These are phyloP conservation scores for Agrochola litura DNA, from an alignment of 2,888 invertebrate species.

Conservation along the genomic window DNA sequence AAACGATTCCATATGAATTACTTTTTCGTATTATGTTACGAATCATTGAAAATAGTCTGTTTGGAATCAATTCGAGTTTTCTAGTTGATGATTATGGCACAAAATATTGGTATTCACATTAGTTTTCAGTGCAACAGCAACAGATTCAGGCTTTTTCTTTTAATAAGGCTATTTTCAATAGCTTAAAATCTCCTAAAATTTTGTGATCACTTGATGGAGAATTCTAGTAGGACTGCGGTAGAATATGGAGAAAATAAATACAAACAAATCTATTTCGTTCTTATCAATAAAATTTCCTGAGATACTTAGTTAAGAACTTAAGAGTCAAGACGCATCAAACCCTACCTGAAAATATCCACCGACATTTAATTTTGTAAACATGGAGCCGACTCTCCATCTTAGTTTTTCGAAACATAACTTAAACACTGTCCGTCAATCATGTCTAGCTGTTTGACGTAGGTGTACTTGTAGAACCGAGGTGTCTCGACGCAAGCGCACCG, in stretches of 20 bases:
- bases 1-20: conserved; percentile 59
- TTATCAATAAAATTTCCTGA: not conserved
- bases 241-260: not conserved
- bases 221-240: not conserved
- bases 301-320: not conserved
- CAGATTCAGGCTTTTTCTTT: not conserved
- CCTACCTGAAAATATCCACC: conserved; percentile 11
- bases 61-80: conserved; percentile 27
- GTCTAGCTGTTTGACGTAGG: conserved; percentile 39
- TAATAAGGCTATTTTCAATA: not conserved
- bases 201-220: not conserved
- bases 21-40: conserved; percentile 52
- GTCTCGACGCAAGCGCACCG: conserved; percentile 46
- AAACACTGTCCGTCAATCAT: conserved; percentile 49
- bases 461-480: conserved; percentile 46
- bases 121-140: not conserved
- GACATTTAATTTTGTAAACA: conserved; percentile 12
- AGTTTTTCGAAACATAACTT: conserved; percentile 29
- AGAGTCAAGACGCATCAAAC: not conserved
- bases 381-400: not conserved
- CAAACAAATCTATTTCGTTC: not conserved
- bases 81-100: not conserved
- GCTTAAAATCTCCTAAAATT: not conserved
- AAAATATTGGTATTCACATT: not conserved
- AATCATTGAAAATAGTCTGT: conserved; percentile 48